Base-by-base conservation (phyloP, 1,140 invertebrate genomes). In the Zaprionus taronus region DNA sequence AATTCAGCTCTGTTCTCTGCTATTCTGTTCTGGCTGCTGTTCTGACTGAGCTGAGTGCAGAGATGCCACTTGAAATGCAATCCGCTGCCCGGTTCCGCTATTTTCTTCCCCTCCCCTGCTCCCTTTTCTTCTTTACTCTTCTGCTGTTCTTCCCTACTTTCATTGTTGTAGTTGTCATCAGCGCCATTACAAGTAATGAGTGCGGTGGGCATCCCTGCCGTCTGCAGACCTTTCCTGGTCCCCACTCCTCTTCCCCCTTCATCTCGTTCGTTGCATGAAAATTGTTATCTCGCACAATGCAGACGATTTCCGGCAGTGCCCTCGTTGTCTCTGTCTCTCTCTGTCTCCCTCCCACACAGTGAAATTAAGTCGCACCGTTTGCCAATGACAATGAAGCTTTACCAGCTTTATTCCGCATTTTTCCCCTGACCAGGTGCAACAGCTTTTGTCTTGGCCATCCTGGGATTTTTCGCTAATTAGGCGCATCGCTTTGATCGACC, bases 201-300 rank as follows among this genome's bases (percentile, higher is more conserved):
- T 90, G 81, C 60, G 85, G 83, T 28, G 15, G 38, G 57, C 44
- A 49, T 74, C 17, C 36, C 17, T 34, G 12, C 22, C 36, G 61
- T 28, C n/a, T 15, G 14, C 11, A 12, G 17, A 34, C 31, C 31
- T n/a, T 6, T n/a, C 15, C n/a, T 44, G 41, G 2, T n/a, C n/a
- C 2, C 41, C 6, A 0, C 41, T 36, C 34, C 34, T 36, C 36
- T 38, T 49, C 28, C 28, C n/a, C 12, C 57, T 28, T 80, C 77
- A 72, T 67, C 82, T 72, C 60, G 84, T 75, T 82, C 81, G 77
- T 77, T 76, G 70, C 79, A 90, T 83, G 85, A 85, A 90, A 91
- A 91, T 89, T 85, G 85, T 90, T 89, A 89, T 89, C 85, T 89
- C 81, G 85, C 85, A 91, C 72, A 91, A 72, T 85, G 82, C 81